Base-by-base conservation (phyloP, 2,113 vertebrate genomes). In the Cynopterus brachyotis region DNA sequence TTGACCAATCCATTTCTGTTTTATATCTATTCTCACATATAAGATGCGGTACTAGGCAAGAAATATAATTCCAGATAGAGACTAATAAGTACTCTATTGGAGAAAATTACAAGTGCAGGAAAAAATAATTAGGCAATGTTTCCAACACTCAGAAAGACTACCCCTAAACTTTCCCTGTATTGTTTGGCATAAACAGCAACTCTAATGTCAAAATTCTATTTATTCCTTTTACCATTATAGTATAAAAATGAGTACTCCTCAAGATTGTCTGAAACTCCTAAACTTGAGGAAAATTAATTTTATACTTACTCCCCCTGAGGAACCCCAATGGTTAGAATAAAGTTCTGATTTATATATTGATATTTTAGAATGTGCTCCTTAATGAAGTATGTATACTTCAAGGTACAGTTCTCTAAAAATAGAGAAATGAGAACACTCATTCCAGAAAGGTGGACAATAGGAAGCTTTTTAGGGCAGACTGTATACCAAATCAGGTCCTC, bases 81-180 rank as follows among this genome's bases (percentile, higher is more conserved):
- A 57, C 11, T 15, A 91, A 24, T 50, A 85, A 78, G 87, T 81
- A 84, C 59, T 67, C 20, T 53, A 42, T 1, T 40, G 24, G 30
- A 72, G 26, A 32, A 11, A 89, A 94, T 59, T 59, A 72, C 28
- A 85, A 64, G 19, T 82, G 35, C 55, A 66, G 17, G 32, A 42
- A 85, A 90, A 92, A 95, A 78, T 17, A 81, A 91, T n/a, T 22
- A 86, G 35, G 53, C 22, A 72, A 24, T 59, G 24, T 73, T 96
- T 91, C 53, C 79, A 85, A 83, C 15, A 64, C 40, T 94, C 40
- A 6, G 32, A 55, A 95, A 87, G 22, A 80, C 35, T 28, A 50
- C 9, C 73, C 16, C 50, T 88, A 35, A 55, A 78, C 42, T 24
- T 64, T 45, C 66, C 59, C 70, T 42, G 3, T 32, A 69, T 47